Evolutionary conservation across 2,797 vertebrate genomes (phyloP).

Genomic region (Cyprinodon diabolis): DNA sequence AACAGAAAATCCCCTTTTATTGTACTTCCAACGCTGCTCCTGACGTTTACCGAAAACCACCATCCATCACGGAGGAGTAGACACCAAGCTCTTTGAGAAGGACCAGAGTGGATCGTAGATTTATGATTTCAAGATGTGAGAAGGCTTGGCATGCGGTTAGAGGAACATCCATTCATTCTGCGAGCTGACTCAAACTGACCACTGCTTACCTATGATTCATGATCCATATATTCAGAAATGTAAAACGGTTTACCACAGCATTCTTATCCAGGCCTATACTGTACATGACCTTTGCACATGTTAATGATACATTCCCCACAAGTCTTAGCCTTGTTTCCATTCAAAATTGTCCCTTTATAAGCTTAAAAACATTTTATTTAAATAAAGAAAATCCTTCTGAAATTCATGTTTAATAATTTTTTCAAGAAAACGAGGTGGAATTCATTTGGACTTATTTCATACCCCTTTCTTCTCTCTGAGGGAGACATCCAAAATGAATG

Average conservation of each 20-base stretch:
- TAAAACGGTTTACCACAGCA: constrained; percentile 48
- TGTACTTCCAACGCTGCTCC: constrained; percentile 20
- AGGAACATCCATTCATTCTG: constrained; percentile 51
- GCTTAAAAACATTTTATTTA: too few relatives aligned
- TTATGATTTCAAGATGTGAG: constrained; percentile 74
- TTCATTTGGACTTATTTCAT: too few relatives aligned
- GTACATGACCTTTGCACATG: constrained; percentile 16
- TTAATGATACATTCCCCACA: constrained; percentile 39
- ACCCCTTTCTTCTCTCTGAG: too few relatives aligned
- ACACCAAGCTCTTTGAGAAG: constrained; percentile 21
- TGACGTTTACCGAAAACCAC: constrained; percentile 32
- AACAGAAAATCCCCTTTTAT: constrained; percentile 30
- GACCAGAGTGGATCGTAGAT: constrained; percentile 49
- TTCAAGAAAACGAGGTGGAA: too few relatives aligned
- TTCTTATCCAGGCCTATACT: constrained; percentile 44
- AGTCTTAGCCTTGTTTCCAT: neutral
- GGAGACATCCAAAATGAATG: too few relatives aligned
- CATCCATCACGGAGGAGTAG: constrained; percentile 58
- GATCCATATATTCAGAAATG: constrained; percentile 26
- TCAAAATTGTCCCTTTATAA: neutral
- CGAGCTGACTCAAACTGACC: constrained; percentile 57
- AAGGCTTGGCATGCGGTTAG: constrained; percentile 40
- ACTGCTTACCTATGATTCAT: constrained; percentile 60
- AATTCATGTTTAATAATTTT: too few relatives aligned
- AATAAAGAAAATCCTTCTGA: too few relatives aligned